Base-by-base conservation (phyloP, 2,113 vertebrate genomes). In the Saimiri boliviensis region DNA sequence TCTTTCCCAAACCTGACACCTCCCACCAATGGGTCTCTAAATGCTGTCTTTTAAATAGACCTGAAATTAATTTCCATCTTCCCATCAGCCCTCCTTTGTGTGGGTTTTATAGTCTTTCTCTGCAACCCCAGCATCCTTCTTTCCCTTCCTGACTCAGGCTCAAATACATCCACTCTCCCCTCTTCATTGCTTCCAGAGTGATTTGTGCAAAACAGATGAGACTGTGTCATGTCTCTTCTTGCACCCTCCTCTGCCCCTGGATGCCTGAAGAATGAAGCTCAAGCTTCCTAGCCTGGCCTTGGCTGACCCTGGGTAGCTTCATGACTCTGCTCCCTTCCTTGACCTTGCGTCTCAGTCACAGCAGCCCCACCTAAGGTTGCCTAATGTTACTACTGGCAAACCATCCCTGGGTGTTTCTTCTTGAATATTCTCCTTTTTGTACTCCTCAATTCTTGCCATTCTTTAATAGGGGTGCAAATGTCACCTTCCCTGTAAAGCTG, bases 341-440 rank as follows among this genome's bases (percentile, higher is more conserved):
- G 92, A 23, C n/a, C n/a, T 10, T 9, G 80, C 27, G 49, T 27
- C 42, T 76, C 66, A 30, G 21, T 19, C 21, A 42, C 13, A 20
- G 45, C 70, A 74, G 35, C 14, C 5, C 25, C 79, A 49, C 0
- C 0, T 37, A 77, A 58, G 47, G 40, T 40, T 25, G 82, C 25
- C 35, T 30, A 83, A 52, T 0, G 1, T 13, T 3, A 35, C 16
- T 2, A 74, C 1, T 3, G 6, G 30, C 4, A 83, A 32, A 87
- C 19, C 20, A 6, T 32, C 20, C n/a, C 25, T 73, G 5, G 60
- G 42, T 54, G n/a, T 35, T 82, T 83, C 56, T 82, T 93, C 37
- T 71, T 56, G 17, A 82, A 49, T 5, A 52, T 9, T 7, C 8
- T 84, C 20, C 21, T 73, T 47, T 6, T 81, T 11, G 25, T 37